Percentiles rank a stretch among this genome's conserved stretches.
These are phyloP conservation scores for Emydoidea blandingii DNA, from an alignment of 2,797 vertebrate species.

Conservation along the genomic window DNA sequence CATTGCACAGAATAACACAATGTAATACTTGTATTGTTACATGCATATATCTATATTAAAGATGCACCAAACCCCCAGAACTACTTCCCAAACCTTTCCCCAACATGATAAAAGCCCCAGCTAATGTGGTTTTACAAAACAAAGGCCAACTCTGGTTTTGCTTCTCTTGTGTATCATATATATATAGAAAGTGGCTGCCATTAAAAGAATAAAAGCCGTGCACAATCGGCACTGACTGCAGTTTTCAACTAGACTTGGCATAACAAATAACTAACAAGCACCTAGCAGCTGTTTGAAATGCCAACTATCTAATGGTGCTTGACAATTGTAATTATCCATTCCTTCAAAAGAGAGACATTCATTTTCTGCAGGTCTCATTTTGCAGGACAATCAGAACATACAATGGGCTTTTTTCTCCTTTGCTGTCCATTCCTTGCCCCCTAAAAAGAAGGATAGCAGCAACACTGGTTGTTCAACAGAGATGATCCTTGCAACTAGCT, in stretches of 20 bases:
- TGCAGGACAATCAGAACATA: neutral
- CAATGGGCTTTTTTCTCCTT: neutral
- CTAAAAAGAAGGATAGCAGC: neutral
- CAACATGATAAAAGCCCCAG: neutral
- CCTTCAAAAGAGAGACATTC: neutral
- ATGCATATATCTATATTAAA: rapidly evolving
- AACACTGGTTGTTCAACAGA: neutral
- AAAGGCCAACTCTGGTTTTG: rapidly evolving
- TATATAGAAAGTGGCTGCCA: neutral
- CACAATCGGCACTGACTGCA: rapidly evolving
- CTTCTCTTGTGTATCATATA: neutral
- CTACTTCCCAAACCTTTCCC: rapidly evolving
- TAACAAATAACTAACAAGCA: neutral
- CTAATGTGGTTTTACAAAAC: neutral
- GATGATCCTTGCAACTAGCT: neutral
- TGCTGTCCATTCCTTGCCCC: neutral
- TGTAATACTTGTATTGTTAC: rapidly evolving
- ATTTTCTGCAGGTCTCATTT: neutral
- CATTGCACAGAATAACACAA: rapidly evolving
- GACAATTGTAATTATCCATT: neutral
- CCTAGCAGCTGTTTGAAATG: neutral
- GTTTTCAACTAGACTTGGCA: rapidly evolving
- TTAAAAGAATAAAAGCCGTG: rapidly evolving
- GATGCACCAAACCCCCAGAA: neutral
- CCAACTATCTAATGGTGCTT: neutral